phyloP scores from a whole-genome alignment of 2,888 invertebrate species.

The Nymphalis polychloros region DNA sequence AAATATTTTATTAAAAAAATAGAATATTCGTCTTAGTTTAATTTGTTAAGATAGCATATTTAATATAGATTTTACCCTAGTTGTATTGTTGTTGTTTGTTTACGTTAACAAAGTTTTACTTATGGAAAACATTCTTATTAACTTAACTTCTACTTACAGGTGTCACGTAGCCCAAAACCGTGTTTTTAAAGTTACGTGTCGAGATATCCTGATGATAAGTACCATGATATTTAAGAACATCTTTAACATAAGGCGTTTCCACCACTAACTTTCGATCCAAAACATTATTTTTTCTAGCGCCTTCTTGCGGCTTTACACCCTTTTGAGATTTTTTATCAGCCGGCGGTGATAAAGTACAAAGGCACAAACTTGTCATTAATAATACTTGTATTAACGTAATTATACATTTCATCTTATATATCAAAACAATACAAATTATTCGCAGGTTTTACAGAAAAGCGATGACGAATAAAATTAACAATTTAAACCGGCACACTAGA shows the following conservation, averaged over 20 bases:
- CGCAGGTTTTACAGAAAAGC: background rate
- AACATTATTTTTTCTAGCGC: constrained; percentile 84
- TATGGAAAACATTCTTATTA: background rate
- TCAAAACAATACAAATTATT: background rate
- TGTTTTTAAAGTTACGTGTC: constrained; percentile 84
- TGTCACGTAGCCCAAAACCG: constrained; percentile 95
- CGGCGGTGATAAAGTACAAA: constrained; percentile 74
- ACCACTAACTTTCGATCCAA: constrained; percentile 86
- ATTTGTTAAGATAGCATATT: too few relatives aligned
- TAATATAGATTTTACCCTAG: background rate
- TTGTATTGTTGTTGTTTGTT: background rate
- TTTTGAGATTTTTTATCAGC: constrained; percentile 73
- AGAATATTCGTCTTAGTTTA: too few relatives aligned
- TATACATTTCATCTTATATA: constrained; percentile 60
- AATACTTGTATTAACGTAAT: constrained; percentile 60
- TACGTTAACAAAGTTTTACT: too few relatives aligned
- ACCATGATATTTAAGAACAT: constrained; percentile 89
- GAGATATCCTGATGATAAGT: constrained; percentile 87
- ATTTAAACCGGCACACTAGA: constrained; percentile 18
- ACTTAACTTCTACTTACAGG: constrained; percentile 80
- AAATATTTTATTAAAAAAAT: constrained; percentile 29
- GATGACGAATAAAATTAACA: constrained; percentile 14
- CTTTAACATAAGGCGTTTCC: constrained; percentile 84
- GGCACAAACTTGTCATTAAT: constrained; percentile 64
- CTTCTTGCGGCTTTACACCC: constrained; percentile 75